Conservation (phyloP, 2,113 vertebrate species). For the Rhinogobius similis region DNA sequence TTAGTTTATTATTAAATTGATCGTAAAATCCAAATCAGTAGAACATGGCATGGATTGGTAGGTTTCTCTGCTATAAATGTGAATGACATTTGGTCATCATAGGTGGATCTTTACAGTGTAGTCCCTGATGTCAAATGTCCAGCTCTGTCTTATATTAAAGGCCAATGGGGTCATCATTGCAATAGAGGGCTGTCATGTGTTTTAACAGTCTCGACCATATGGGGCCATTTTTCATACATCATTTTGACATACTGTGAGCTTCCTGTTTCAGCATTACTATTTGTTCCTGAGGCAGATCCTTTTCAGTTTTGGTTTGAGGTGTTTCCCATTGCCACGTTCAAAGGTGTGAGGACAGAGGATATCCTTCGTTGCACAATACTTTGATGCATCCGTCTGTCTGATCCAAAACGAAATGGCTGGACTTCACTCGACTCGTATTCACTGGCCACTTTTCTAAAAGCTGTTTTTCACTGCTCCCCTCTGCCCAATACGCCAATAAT, state of each 20-base stretch:
- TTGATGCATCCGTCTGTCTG: background rate
- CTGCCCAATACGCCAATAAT: background rate
- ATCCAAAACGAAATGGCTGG: constrained; percentile 3
- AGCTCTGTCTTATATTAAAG: background rate
- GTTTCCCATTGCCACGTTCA: background rate
- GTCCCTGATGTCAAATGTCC: background rate
- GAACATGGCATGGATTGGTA: background rate
- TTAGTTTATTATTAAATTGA: too few species aligned
- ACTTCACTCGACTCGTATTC: background rate
- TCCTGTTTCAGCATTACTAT: background rate
- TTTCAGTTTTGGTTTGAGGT: background rate
- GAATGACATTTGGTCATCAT: background rate
- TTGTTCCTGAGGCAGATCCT: background rate
- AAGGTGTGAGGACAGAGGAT: background rate
- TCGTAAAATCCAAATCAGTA: background rate
- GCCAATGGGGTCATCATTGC: background rate
- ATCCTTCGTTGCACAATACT: background rate
- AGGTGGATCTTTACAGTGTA: background rate
- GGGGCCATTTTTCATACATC: background rate
- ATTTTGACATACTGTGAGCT: background rate
- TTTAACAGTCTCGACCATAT: background rate
- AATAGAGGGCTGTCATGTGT: background rate
- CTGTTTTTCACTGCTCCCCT: background rate
- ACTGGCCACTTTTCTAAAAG: background rate
- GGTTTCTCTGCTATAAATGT: background rate